Percentiles rank a stretch among this genome's conserved stretches.
These are phyloP conservation scores for Chiridota heheva DNA, from an alignment of 35 echinoderm and acorn worm species.

Conservation along the genomic window DNA sequence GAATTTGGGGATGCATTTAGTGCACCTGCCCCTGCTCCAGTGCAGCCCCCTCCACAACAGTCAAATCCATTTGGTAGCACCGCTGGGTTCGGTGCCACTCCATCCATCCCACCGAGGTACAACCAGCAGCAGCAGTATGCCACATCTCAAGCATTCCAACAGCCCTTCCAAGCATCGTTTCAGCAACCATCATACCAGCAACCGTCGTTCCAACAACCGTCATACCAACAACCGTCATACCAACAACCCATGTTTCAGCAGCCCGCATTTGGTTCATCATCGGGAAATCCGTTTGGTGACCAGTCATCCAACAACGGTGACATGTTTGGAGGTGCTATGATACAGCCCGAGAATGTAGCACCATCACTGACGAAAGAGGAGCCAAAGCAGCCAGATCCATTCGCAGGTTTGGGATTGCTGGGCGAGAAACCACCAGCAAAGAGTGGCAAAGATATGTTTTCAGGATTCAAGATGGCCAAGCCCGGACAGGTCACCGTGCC, in stretches of 20 bases:
- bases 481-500: slow-evolving; percentile 79
- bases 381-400: slow-evolving; percentile 73
- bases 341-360: slow-evolving; percentile 23
- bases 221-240: slow-evolving; percentile 4
- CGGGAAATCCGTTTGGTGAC: not conserved
- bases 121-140: not conserved
- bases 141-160: too few relatives aligned
- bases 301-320: slow-evolving; percentile 22
- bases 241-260: not conserved
- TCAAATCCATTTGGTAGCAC: slow-evolving; percentile 68
- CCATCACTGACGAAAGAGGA: slow-evolving; percentile 26
- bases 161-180: not conserved
- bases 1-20: slow-evolving; percentile 79
- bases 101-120: not conserved
- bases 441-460: slow-evolving; percentile 75
- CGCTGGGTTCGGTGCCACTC: slow-evolving; percentile 4
- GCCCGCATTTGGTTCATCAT: slow-evolving; percentile 25
- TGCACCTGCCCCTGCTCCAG: slow-evolving; percentile 22
- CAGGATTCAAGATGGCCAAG: slow-evolving; percentile 86
- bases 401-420: slow-evolving; percentile 66
- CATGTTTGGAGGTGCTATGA: slow-evolving; percentile 49
- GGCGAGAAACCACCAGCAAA: slow-evolving; percentile 27
- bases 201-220: too few relatives aligned
- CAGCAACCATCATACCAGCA: not conserved
- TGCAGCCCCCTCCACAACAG: slow-evolving; percentile 18